Percentiles rank a stretch among this genome's conserved stretches.
phyloP scores from a whole-genome alignment of 2,888 invertebrate genomes.

The Fragum fragum region DNA sequence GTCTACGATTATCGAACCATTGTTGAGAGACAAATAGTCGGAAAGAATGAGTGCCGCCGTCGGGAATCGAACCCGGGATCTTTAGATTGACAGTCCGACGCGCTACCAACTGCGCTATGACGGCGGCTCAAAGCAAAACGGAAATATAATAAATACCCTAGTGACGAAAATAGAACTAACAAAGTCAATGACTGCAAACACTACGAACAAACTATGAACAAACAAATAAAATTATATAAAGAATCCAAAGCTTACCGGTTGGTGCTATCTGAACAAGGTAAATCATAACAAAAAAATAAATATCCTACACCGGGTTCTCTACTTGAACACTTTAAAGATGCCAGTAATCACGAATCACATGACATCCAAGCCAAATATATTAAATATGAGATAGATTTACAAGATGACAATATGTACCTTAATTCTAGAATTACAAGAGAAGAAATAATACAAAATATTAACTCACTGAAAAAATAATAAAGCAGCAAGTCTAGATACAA shows the following conservation, averaged over 20 bases:
- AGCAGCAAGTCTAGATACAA: neutral
- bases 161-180: neutral
- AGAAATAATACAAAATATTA: neutral
- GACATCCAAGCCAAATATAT: neutral
- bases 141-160: neutral
- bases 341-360: neutral
- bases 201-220: neutral
- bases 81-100: too few relatives aligned
- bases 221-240: neutral
- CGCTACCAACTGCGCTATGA: too few relatives aligned
- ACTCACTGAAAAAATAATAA: neutral
- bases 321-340: neutral
- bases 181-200: neutral
- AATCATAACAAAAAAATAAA: neutral
- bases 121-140: neutral
- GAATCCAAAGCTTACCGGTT: neutral
- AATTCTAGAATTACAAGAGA: neutral
- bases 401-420: neutral
- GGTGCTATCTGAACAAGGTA: neutral
- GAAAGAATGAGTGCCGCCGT: too few relatives aligned
- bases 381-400: neutral
- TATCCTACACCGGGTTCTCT: neutral
- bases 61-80: too few relatives aligned
- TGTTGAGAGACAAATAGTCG: too few relatives aligned
- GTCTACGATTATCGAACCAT: too few relatives aligned